Evolutionary conservation across 1,140 invertebrate species (phyloP).

Genomic region (Sminthurinus signatus): DNA sequence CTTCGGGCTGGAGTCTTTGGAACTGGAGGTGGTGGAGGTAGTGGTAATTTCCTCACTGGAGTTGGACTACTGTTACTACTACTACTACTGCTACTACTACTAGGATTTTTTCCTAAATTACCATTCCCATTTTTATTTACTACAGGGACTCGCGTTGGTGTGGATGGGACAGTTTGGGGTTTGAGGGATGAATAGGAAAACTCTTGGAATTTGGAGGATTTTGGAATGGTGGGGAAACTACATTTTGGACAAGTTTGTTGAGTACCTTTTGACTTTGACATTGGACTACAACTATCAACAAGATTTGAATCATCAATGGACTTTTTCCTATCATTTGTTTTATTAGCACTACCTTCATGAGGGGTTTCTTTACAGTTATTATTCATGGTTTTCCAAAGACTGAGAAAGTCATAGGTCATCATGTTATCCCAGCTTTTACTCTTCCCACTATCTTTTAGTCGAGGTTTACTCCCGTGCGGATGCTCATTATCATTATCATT

Average conservation of each 20-base stretch:
- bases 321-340: too few species aligned
- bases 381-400: constrained; percentile 25
- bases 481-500: constrained; percentile 40
- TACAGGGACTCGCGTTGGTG: too few species aligned
- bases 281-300: too few species aligned
- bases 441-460: constrained; percentile 67
- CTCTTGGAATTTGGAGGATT: background rate
- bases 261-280: constrained; percentile 10
- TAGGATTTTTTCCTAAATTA: too few species aligned
- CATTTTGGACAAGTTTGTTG: constrained; percentile 37
- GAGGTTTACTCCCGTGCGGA: constrained; percentile 44
- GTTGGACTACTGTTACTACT: too few species aligned
- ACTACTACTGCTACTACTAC: too few species aligned
- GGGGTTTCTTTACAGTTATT: constrained; percentile 23
- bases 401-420: constrained; percentile 64
- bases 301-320: too few species aligned
- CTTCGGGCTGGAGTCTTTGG: too few species aligned
- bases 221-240: constrained; percentile 30
- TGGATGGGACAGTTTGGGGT: background rate
- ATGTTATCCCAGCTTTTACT: constrained; percentile 73
- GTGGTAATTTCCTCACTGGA: too few species aligned
- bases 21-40: too few species aligned
- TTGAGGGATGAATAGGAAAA: background rate
- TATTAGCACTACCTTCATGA: too few species aligned
- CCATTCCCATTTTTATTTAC: too few species aligned